Conservation (phyloP, 2,797 vertebrate genomes). For the Arrhamphus sclerolepis region DNA sequence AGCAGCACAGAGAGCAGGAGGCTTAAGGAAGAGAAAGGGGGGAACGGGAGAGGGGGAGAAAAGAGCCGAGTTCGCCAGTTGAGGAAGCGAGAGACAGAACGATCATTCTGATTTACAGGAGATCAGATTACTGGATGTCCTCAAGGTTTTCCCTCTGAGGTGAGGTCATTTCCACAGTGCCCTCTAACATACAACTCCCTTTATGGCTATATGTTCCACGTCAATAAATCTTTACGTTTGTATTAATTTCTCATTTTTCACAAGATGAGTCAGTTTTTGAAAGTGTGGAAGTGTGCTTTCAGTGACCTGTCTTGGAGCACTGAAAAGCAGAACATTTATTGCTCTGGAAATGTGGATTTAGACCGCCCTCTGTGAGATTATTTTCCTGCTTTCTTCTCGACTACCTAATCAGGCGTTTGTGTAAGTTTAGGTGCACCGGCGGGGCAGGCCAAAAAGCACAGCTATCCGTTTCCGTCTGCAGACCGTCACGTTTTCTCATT, state of each 20-base stretch:
- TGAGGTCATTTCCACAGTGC: conserved; percentile 43
- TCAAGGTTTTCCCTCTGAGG: conserved; percentile 38
- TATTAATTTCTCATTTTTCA: conserved; percentile 12
- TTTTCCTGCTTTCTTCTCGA: conserved; percentile 43
- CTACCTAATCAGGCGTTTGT: conserved; percentile 56
- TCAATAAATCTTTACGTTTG: conserved; percentile 21
- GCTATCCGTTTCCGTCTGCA: conserved; percentile 32
- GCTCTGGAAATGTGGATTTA: conserved; percentile 43
- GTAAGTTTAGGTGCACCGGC: conserved; percentile 49
- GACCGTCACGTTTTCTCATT: conserved; percentile 8
- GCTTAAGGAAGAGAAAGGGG: conserved; percentile 39
- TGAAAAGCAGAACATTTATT: conserved; percentile 32
- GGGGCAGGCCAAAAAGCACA: conserved; percentile 51
- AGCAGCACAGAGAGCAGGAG: conserved; percentile 36
- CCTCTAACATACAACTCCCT: conserved; percentile 27
- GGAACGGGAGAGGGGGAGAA: conserved; percentile 31
- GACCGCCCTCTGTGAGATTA: conserved; percentile 35
- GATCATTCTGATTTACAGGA: conserved; percentile 50
- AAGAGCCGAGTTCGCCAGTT: conserved; percentile 44
- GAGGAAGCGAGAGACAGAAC: conserved; percentile 30
- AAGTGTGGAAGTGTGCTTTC: conserved; percentile 15
- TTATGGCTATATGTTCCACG: conserved; percentile 8
- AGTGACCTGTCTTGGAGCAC: conserved; percentile 8
- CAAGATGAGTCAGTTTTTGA: conserved; percentile 11
- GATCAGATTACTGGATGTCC: conserved; percentile 45